Evolutionary conservation across 1,140 invertebrate genomes (phyloP), one percentile per base, ranked within the genome.

Genomic region (Leguminivora glycinivorella): DNA sequence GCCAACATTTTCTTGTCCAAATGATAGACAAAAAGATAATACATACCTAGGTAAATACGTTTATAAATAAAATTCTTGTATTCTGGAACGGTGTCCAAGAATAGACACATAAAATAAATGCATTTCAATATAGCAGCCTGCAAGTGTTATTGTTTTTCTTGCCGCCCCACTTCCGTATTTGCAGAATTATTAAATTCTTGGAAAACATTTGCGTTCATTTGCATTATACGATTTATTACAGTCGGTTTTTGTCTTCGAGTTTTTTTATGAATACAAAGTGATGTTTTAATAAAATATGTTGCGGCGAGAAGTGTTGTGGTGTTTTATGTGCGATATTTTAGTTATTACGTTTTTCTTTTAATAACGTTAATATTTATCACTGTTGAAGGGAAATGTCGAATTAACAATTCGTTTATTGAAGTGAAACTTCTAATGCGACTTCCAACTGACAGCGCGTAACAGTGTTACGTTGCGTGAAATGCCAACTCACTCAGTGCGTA

Each of bases 131-230:
- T 63, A 31, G 58, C 58, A 63, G 25, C 29, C n/a, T 31, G 58
- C 58, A 17, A 63, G 58, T 63, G 14, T 29, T 26, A 58, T 63
- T 29, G n/a, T 63, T 34, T 31, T 63, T 63, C 58, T 31, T 31
- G 25, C 26, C 43, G 43, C 56, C 24, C 9, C 58, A 63, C 25
- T 63, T 63, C 58, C 58, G 58, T 31, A 31, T 63, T 63, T 63
- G 58, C 58, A 34, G 58, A 63, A 63, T 63, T 29, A 63, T 63
- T 63, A 63, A 63, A 63, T 63, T 63, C 58, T 63, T 22, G 26
- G 58, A 26, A 29, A 63, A 31, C 24, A 29, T 63, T 63, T 63
- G 14, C 58, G 26, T 63, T 17, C 47, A 52, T 52, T 63, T 29
- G 58, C 58, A 63, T 29, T 63, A 31, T 63, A 34, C 26, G 26